These are phyloP conservation scores for Pseudolycoriella hygida DNA, from an alignment of 2,888 invertebrate genomes.

Conservation along the genomic window DNA sequence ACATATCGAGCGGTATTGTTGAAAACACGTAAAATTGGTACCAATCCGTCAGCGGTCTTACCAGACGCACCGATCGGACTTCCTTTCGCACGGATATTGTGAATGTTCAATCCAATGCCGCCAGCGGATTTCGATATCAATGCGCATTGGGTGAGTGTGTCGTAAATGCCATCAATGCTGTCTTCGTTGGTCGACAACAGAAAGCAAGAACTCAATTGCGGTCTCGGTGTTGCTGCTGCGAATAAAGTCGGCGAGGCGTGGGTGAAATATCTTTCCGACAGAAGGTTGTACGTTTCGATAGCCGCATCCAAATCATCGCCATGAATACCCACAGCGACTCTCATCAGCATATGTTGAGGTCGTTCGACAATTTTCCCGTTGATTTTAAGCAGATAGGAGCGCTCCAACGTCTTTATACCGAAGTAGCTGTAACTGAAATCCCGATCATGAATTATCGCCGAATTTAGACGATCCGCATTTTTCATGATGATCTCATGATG, in stretches of 20 bases:
- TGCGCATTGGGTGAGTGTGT: constrained; percentile 82
- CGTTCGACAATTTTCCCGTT: constrained; percentile 85
- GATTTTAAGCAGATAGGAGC: constrained; percentile 85
- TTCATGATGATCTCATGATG: constrained; percentile 66
- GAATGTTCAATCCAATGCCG: constrained; percentile 91
- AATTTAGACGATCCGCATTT: constrained; percentile 79
- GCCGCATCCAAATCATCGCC: constrained; percentile 81
- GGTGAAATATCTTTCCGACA: constrained; percentile 92
- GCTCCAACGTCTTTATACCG: constrained; percentile 96
- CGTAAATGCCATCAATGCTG: constrained; percentile 89
- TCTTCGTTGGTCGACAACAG: constrained; percentile 87
- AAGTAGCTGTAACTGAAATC: constrained; percentile 97
- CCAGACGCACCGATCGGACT: constrained; percentile 87
- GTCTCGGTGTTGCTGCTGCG: constrained; percentile 78
- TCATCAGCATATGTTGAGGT: constrained; percentile 98
- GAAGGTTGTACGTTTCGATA: constrained; percentile 86
- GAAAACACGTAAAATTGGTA: constrained; percentile 89
- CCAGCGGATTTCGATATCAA: constrained; percentile 93
- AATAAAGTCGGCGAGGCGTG: constrained; percentile 97
- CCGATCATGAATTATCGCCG: constrained; percentile 89
- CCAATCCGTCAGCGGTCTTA: constrained; percentile 85
- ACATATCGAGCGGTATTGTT: constrained; percentile 94
- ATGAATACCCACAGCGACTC: constrained; percentile 93
- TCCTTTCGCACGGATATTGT: constrained; percentile 85
- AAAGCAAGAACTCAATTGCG: constrained; percentile 93